Conservation (phyloP, 2,888 invertebrate species). For the Leucania comma region DNA sequence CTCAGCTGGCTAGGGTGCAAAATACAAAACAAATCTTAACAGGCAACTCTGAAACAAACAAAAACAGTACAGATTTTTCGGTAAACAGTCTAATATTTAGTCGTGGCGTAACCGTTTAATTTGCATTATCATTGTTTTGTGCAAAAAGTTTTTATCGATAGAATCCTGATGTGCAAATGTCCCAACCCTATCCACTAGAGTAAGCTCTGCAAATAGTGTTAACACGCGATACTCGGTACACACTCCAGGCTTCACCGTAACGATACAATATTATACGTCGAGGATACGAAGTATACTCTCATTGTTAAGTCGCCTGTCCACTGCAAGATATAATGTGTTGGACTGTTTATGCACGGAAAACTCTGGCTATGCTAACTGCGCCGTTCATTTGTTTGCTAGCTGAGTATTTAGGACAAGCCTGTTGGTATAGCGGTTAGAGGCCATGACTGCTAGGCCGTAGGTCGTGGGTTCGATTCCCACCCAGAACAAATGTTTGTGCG, state of each 20-base stretch:
- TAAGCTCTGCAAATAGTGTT: conserved; percentile 40
- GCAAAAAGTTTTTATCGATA: conserved; percentile 8
- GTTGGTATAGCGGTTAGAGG: too few species aligned
- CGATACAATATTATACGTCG: conserved; percentile 22
- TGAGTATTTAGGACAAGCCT: too few species aligned
- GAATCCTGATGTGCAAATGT: neutral
- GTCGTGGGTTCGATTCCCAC: too few species aligned
- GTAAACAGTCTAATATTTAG: neutral
- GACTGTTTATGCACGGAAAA: neutral
- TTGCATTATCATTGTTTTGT: too few species aligned
- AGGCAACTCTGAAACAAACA: neutral
- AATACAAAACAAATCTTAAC: too few species aligned
- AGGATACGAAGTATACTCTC: neutral
- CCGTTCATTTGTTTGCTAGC: neutral
- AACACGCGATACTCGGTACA: conserved; percentile 35
- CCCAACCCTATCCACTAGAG: conserved; percentile 19
- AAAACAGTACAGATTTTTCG: too few species aligned
- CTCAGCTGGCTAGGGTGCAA: too few species aligned
- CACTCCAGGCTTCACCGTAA: conserved; percentile 2
- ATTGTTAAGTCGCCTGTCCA: neutral
- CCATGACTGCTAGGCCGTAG: too few species aligned
- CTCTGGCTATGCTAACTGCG: neutral
- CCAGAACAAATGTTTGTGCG: too few species aligned
- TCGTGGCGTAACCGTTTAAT: neutral
- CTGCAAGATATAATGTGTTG: neutral